Evolutionary conservation across 2,113 vertebrate genomes (phyloP), one percentile per base, ranked within the genome.

Genomic region (Gopherus flavomarginatus): DNA sequence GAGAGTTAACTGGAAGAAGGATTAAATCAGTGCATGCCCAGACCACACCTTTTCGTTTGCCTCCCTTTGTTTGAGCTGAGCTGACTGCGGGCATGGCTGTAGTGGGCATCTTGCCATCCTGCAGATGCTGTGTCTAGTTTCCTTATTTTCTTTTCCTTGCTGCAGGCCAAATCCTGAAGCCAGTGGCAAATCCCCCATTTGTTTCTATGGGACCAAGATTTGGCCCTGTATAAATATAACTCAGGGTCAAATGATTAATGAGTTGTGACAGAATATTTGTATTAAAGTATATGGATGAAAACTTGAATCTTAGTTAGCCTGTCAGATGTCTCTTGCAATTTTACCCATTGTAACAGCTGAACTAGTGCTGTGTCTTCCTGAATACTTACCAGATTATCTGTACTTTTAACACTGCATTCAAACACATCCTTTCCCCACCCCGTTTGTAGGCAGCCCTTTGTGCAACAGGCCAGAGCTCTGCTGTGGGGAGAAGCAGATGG

Each of bases 391-490:
- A 80, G 83, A 87, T 95, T 93, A 90, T 87, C 88, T 62, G 4
- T 62, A 54, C 29, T 96, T 42, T 91, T 69, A 56, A 90, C 89
- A 87, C 12, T 94, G 86, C 0, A 0, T 59, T 94, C 88, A 92
- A 92, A 84, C 84, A 52, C 91, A 75, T 94, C 47, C 92, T 92
- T 97, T 93, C 47, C 84, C 82, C 84, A 93, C 3, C 0, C 88
- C 92, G 89, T 84, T 31, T 94, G 59, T 82, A 94, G 87, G 92
- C 92, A 96, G 92, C 89, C 89, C 47, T 1, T 90, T 0, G 19
- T 94, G 93, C 96, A 97, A 90, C 93, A 96, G 97, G 96, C 96
- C 97, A 97, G 93, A 96, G 94, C 91, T 4, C 8, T 2, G 8
- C 88, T 97, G 92, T 47, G 79, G 92, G 89, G 86, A 88, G 94